Percentiles rank a stretch among this genome's conserved stretches.
Conservation (phyloP, 2,797 vertebrate genomes). For the Myotis daubentonii region DNA sequence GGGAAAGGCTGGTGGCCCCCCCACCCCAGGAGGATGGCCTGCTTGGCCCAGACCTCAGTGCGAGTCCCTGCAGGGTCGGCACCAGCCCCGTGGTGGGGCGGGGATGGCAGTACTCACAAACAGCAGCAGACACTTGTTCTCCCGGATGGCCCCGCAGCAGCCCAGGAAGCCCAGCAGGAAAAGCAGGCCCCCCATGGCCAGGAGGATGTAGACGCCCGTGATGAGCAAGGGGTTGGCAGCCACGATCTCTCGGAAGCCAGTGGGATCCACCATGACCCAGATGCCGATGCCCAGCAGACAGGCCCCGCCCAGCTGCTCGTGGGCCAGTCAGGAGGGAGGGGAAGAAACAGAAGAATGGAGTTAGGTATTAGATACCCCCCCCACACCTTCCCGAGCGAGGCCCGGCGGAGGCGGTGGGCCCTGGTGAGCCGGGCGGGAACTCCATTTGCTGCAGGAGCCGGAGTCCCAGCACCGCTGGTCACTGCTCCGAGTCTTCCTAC, state of each 20-base stretch:
- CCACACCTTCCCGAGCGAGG: accelerated
- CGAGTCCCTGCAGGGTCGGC: neutral
- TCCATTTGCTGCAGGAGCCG: accelerated
- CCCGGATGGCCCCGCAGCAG: constrained; percentile 95
- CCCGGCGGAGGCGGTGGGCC: accelerated
- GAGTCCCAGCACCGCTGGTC: neutral
- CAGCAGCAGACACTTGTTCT: constrained; percentile 97
- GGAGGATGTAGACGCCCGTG: constrained; percentile 94
- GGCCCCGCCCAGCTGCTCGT: constrained; percentile 92
- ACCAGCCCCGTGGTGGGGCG: accelerated
- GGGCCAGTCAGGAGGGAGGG: neutral
- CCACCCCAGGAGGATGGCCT: neutral
- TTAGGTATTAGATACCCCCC: neutral
- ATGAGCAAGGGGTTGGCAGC: constrained; percentile 94
- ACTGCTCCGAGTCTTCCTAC: neutral
- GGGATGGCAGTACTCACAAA: constrained; percentile 89
- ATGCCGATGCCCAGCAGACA: constrained; percentile 95
- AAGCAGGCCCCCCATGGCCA: constrained; percentile 96
- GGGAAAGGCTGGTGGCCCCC: neutral
- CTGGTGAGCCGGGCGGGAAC: neutral
- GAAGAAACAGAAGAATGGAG: neutral
- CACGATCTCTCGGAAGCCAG: constrained; percentile 96
- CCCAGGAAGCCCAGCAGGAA: constrained; percentile 96
- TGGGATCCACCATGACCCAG: constrained; percentile 97
- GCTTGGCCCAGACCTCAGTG: neutral